Percentiles rank a stretch among this genome's conserved stretches.
Evolutionary conservation across 2,888 invertebrate genomes (phyloP).

Genomic region (Orthosia incerta): DNA sequence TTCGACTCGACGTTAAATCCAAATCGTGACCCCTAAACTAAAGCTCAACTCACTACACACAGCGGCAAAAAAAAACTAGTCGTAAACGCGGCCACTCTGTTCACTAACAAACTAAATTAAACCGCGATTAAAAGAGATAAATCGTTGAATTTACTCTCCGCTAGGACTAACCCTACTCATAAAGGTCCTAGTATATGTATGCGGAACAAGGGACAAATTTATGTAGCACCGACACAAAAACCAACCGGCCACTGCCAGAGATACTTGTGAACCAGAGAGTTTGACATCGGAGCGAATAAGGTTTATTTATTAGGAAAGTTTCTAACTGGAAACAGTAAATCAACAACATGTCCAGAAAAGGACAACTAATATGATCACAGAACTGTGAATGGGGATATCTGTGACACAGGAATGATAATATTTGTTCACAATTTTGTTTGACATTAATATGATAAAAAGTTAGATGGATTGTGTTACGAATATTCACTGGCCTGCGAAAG

Average conservation of each 20-base stretch:
- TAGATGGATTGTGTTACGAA: slow-evolving; percentile 66
- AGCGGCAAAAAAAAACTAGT: slow-evolving; percentile 48
- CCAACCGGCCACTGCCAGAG: slow-evolving; percentile 79
- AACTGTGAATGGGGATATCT: slow-evolving; percentile 69
- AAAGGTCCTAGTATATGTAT: slow-evolving; percentile 84
- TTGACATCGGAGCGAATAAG: slow-evolving; percentile 87
- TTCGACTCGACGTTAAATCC: background rate
- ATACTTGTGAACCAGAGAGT: slow-evolving; percentile 86
- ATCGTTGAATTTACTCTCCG: slow-evolving; percentile 82
- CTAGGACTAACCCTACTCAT: slow-evolving; percentile 85
- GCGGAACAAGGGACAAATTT: slow-evolving; percentile 85
- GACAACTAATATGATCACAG: slow-evolving; percentile 68
- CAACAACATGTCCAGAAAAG: slow-evolving; percentile 80
- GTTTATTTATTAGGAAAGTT: slow-evolving; percentile 90
- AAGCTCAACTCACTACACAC: slow-evolving; percentile 8
- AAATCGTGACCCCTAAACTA: slow-evolving; percentile 9
- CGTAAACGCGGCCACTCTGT: slow-evolving; percentile 57
- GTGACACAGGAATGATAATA: slow-evolving; percentile 72
- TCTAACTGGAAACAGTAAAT: slow-evolving; percentile 85
- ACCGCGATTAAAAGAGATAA: slow-evolving; percentile 86
- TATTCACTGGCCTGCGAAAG: slow-evolving; percentile 66
- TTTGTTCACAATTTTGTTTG: slow-evolving; percentile 71
- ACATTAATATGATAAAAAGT: slow-evolving; percentile 73
- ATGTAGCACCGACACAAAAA: slow-evolving; percentile 85
- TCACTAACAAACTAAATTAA: slow-evolving; percentile 81